Evolutionary conservation across 2,113 vertebrate genomes (phyloP), one percentile per base, ranked within the genome.

Genomic region (Erinaceus europaeus): DNA sequence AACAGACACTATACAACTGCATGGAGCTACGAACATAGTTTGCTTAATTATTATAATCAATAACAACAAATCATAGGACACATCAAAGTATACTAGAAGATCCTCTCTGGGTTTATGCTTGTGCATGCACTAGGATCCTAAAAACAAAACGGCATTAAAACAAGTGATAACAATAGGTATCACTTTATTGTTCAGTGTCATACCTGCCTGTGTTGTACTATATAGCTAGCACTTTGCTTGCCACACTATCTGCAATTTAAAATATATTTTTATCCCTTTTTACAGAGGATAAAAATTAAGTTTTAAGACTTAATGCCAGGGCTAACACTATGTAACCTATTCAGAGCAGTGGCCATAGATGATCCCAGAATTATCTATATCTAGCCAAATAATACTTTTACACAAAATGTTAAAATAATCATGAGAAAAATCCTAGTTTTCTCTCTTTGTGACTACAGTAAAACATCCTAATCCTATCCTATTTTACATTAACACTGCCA

Each of bases 351-450:
- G 32, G 32, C 48, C 34, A 71, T 1, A 55, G 34, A 29, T 29
- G 20, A 77, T 64, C 6, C 1, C 14, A 79, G 62, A 55, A 82
- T 0, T 27, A 9, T 48, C 46, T 65, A 29, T 44, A 44, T 57
- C 68, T 73, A 40, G 20, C 29, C 76, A 17, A 3, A 65, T 3
- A 85, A 52, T 25, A 5, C 1, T 42, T 0, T 27, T 62, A 44
- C 29, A 88, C 52, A 82, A 73, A 73, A 75, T 48, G 21, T 27
- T 88, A 46, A 89, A 62, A 46, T 57, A 75, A 85, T 50, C 52
- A 36, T n/a, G 91, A 52, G 2, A 32, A 48, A 91, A 67, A 46
- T 42, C 64, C 52, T 48, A 29, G 61, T 94, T 94, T 84, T 62
- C 20, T 89, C 34, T 40, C 25, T 46, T 64, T 25, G 61, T n/a